phyloP scores from a whole-genome alignment of 2,113 vertebrate species.

The Semnornis frantzii region DNA sequence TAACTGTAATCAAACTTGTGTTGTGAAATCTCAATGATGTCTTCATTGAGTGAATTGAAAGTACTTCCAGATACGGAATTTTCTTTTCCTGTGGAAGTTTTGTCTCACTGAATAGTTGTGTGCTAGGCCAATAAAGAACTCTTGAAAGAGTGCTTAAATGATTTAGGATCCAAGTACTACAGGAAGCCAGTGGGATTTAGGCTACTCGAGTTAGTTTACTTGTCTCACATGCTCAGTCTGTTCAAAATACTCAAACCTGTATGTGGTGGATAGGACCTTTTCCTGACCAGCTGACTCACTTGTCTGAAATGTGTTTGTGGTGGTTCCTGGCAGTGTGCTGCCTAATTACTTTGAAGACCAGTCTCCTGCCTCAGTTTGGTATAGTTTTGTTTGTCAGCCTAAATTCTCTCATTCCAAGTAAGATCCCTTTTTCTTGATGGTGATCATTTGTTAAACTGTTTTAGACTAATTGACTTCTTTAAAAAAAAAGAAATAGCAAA shows the following conservation, averaged over 20 bases:
- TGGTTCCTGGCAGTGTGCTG: neutral
- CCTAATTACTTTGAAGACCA: neutral
- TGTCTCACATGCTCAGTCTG: neutral
- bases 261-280: neutral
- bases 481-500: neutral
- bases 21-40: neutral
- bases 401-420: neutral
- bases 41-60: neutral
- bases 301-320: neutral
- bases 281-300: conserved; percentile 9
- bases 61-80: neutral
- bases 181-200: neutral
- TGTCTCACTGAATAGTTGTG: neutral
- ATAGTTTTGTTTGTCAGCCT: neutral
- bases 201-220: neutral
- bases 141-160: neutral
- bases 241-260: neutral
- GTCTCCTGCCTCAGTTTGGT: neutral
- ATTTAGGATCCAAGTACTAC: neutral
- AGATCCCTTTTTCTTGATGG: neutral
- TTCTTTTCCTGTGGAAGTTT: neutral
- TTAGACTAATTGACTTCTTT: neutral
- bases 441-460: neutral
- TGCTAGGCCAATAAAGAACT: neutral
- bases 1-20: neutral